phyloP scores from a whole-genome alignment of 2,888 invertebrate species.

The Agrochola lychnidis region DNA sequence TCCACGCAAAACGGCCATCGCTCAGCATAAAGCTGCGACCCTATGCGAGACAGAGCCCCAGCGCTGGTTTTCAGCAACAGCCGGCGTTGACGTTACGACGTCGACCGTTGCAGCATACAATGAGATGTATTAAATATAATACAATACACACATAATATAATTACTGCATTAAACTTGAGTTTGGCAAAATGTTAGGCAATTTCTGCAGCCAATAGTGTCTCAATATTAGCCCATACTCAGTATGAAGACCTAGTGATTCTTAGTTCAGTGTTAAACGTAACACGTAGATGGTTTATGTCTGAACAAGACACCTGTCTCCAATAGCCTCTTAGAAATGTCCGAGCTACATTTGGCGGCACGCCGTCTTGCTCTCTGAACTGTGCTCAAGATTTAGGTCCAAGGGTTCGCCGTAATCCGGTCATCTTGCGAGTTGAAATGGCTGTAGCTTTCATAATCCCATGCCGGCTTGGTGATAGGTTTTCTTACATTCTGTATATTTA shows the following conservation, averaged over 20 bases:
- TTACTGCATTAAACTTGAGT: background rate
- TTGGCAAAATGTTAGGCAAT: background rate
- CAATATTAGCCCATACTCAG: too few species aligned
- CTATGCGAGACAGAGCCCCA: too few species aligned
- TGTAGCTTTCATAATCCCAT: background rate
- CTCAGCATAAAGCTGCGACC: too few species aligned
- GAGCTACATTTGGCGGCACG: background rate
- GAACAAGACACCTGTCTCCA: conserved; percentile 5
- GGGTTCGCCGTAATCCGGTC: background rate
- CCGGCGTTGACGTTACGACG: too few species aligned
- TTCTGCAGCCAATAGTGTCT: background rate
- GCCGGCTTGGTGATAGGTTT: background rate
- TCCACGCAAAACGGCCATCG: too few species aligned
- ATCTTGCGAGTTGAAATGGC: background rate
- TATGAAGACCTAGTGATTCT: background rate
- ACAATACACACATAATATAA: too few species aligned
- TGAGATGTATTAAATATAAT: too few species aligned
- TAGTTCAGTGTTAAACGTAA: background rate
- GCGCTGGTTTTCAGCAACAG: too few species aligned
- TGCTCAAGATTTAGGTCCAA: background rate
- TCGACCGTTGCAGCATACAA: too few species aligned
- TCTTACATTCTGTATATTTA: background rate
- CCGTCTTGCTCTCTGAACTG: background rate
- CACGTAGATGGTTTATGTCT: background rate
- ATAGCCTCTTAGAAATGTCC: background rate